These are phyloP conservation scores for Pomacea maculata DNA, from an alignment of 1,140 invertebrate species.

Conservation along the genomic window DNA sequence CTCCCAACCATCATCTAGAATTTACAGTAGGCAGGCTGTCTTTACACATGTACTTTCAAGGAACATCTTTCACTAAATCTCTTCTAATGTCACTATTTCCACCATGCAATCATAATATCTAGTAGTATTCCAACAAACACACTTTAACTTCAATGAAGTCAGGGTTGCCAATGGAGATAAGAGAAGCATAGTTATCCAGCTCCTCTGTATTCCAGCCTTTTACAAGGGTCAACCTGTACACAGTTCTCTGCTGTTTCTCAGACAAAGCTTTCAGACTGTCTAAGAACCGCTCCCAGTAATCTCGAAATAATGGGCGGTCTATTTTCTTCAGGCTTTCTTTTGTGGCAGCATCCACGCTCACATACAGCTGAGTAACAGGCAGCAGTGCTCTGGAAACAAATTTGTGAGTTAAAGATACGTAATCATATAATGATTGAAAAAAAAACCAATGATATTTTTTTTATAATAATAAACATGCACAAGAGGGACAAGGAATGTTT, in stretches of 20 bases:
- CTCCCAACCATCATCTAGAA: not conserved
- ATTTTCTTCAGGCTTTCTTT: constrained; percentile 76
- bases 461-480: no score
- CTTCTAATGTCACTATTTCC: no score
- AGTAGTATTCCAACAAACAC: constrained; percentile 13
- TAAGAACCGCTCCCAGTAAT: constrained; percentile 74
- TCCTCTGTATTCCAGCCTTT: constrained; percentile 75
- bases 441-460: no score
- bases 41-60: no score
- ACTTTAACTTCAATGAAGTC: constrained; percentile 78
- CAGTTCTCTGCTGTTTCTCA: constrained; percentile 73
- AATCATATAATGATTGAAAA: no score
- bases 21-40: no score
- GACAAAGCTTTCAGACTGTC: constrained; percentile 70
- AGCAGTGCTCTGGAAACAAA: constrained; percentile 63
- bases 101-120: not conserved
- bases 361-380: constrained; percentile 75
- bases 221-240: constrained; percentile 74
- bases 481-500: not conserved
- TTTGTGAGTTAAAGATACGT: no score
- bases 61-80: no score
- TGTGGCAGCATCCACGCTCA: constrained; percentile 74
- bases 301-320: constrained; percentile 73
- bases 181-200: constrained; percentile 71
- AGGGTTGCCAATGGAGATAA: constrained; percentile 72